Base-by-base conservation (phyloP, 2,888 invertebrate genomes). In the Aricia artaxerxes region DNA sequence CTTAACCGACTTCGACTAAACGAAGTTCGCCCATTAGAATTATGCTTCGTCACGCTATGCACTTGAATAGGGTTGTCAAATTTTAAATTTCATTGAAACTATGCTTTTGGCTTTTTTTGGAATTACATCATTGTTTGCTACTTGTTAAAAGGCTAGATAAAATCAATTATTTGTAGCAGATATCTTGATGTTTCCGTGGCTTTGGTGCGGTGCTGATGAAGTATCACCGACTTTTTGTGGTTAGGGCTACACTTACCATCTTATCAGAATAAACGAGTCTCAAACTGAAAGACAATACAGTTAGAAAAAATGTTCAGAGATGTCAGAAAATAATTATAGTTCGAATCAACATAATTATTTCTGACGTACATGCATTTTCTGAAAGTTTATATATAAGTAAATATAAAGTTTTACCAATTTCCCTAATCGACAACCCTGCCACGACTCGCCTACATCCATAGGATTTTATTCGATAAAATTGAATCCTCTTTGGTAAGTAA, bases 401-500 rank as follows among this genome's bases (percentile, higher is more conserved):
- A 24, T 24, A 24, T 24, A 24, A 24, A 24, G 24, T 49, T 49
- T 49, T 49, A 49, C 9, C 2, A 49, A 49, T 49, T 49, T 57
- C 57, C 7, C 0, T 1, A 24, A 31, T 64, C 9, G 64, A 64
- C 64, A 64, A 64, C 64, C 64, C 64, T 64, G 9, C 35, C 13
- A 1, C 80, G 77, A 80, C 78, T 80, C 76, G 64, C 69, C 78
- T 78, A 38, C 78, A 77, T 31, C 76, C 61, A 69, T 49, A 61
- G 60, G 78, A 79, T 69, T 81, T 79, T 77, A 73, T 79, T 57
- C 80, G 79, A 81, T 78, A 80, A 81, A 81, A 80, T 77, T 79
- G 77, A 79, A 81, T 69, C 78, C 76, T 78, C 76, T 76, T 81
- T 80, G 73, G 79, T 72, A 79, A 60, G 60, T 72, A 57, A 77